phyloP scores from a whole-genome alignment of 2,888 invertebrate genomes.

The Oscheius sp. region DNA sequence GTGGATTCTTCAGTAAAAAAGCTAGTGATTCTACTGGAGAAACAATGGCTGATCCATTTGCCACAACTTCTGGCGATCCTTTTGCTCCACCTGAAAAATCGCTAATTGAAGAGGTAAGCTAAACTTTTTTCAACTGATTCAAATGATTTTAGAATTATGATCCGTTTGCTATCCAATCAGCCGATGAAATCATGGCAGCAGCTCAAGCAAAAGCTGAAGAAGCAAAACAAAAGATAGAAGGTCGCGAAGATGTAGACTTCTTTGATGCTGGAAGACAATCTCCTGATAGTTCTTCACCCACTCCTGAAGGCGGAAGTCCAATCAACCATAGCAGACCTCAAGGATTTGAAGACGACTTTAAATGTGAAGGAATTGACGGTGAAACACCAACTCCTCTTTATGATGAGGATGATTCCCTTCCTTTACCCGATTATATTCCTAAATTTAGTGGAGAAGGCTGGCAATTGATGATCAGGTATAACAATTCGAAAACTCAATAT shows the following conservation, averaged over 20 bases:
- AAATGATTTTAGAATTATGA: constrained; percentile 59
- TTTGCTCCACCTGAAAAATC: constrained; percentile 59
- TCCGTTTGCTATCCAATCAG: constrained; percentile 68
- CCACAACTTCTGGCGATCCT: constrained; percentile 45
- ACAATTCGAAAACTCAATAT: not conserved
- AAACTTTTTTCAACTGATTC: not conserved
- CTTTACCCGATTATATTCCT: constrained; percentile 88
- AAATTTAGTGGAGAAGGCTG: constrained; percentile 86
- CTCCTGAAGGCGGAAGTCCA: constrained; percentile 68
- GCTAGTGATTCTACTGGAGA: constrained; percentile 24
- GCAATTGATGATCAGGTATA: constrained; percentile 73
- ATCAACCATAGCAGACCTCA: constrained; percentile 57
- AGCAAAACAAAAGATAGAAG: constrained; percentile 37
- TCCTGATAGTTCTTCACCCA: constrained; percentile 64
- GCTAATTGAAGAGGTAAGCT: constrained; percentile 53
- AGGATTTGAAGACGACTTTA: constrained; percentile 69
- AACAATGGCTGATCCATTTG: constrained; percentile 41
- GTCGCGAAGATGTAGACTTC: constrained; percentile 56
- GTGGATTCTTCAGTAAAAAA: constrained; percentile 63
- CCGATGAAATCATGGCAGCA: constrained; percentile 69
- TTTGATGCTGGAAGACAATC: constrained; percentile 47
- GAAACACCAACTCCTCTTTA: constrained; percentile 75
- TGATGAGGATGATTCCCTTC: constrained; percentile 90
- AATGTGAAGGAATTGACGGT: constrained; percentile 42
- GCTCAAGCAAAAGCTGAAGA: constrained; percentile 65